Conservation (phyloP, 2,113 vertebrate species). For the Xenotilapia leptura region DNA sequence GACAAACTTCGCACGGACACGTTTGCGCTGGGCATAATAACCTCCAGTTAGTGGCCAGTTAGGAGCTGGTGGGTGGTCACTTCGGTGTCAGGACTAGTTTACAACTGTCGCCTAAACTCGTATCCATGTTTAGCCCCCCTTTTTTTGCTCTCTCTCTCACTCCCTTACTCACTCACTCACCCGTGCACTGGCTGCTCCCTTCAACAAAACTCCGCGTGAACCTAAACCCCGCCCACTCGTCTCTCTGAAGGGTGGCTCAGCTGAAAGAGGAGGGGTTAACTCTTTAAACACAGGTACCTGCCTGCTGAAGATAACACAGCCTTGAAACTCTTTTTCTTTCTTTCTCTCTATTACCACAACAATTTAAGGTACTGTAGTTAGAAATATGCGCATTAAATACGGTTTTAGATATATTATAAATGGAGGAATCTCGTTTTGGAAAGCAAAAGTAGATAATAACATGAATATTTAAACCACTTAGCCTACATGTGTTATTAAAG, state of each 20-base stretch:
- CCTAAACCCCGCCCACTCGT: constrained; percentile 33
- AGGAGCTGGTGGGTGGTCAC: background rate
- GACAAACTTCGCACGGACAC: constrained; percentile 65
- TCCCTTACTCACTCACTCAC: background rate
- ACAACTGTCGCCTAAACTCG: background rate
- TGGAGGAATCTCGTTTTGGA: background rate
- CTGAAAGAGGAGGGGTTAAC: constrained; percentile 21
- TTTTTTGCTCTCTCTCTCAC: background rate
- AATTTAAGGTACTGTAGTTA: background rate
- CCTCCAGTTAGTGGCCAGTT: background rate
- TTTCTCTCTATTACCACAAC: background rate
- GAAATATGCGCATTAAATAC: background rate
- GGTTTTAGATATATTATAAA: background rate
- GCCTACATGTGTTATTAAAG: background rate
- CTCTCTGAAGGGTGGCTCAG: background rate
- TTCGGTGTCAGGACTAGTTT: background rate
- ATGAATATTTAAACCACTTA: background rate
- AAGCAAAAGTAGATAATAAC: background rate
- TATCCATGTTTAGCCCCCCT: constrained; percentile 15
- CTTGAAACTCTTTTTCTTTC: background rate
- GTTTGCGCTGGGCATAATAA: constrained; percentile 58
- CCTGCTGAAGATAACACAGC: background rate
- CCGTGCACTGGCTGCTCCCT: background rate
- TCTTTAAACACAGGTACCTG: background rate
- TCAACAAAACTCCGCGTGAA: constrained; percentile 22